Conservation (phyloP, 2,797 vertebrate species). For the Ctenopoma kingsleyae region DNA sequence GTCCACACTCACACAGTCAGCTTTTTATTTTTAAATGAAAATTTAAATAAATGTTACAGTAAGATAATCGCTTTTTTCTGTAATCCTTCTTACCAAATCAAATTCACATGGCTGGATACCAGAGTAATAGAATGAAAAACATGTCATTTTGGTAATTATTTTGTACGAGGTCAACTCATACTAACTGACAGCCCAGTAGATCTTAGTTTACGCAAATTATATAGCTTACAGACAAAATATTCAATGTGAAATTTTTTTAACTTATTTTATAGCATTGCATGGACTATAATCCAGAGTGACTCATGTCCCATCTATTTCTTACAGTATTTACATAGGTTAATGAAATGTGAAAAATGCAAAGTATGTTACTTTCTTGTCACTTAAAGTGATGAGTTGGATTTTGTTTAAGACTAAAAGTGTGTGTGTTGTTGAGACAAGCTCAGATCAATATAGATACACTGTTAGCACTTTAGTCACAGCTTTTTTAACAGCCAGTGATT, state of each 20-base stretch:
- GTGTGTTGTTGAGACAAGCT: slow-evolving; percentile 48
- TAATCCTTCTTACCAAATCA: too few relatives aligned
- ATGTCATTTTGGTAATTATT: not conserved
- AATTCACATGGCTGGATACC: not conserved
- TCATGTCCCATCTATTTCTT: not conserved
- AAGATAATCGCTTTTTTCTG: too few relatives aligned
- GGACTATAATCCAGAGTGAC: not conserved
- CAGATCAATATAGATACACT: slow-evolving; percentile 56
- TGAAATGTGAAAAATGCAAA: slow-evolving; percentile 13
- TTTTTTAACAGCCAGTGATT: slow-evolving; percentile 46
- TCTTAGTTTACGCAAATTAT: not conserved
- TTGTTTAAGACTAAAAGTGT: slow-evolving; percentile 36
- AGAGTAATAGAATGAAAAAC: not conserved
- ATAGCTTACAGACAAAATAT: not conserved
- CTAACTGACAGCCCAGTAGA: not conserved
- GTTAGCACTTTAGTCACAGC: slow-evolving; percentile 52
- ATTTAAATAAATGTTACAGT: too few relatives aligned
- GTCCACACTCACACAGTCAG: too few relatives aligned
- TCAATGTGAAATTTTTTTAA: not conserved
- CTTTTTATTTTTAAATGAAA: too few relatives aligned
- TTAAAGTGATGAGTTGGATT: slow-evolving; percentile 45
- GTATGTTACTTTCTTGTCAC: slow-evolving; percentile 35
- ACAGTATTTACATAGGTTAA: not conserved
- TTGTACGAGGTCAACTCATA: not conserved
- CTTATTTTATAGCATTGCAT: not conserved